Percentiles rank a stretch among this genome's conserved stretches.
These are phyloP conservation scores for Urocynchramus pylzowi DNA, from an alignment of 2,113 vertebrate species.

Conservation along the genomic window DNA sequence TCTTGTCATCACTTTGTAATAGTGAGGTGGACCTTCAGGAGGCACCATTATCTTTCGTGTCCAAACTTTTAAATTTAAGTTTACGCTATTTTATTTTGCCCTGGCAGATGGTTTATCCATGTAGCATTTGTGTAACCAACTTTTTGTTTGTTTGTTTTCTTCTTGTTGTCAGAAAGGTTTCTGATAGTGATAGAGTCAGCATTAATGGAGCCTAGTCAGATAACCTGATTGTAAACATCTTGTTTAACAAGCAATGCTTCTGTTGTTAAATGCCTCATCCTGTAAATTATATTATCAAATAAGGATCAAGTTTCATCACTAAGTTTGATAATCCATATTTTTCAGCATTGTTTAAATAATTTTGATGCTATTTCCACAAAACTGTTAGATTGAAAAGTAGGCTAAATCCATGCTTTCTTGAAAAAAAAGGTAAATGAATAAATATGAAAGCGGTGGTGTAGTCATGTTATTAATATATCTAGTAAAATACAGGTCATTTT, in stretches of 20 bases:
- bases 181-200: neutral
- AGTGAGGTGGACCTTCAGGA: neutral
- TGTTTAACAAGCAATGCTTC: neutral
- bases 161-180: neutral
- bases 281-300: neutral
- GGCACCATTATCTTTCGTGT: neutral
- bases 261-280: neutral
- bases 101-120: neutral
- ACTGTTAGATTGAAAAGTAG: neutral
- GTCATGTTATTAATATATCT: neutral
- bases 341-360: neutral
- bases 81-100: rapidly evolving
- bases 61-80: neutral
- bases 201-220: neutral
- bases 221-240: neutral
- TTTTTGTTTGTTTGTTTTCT: neutral
- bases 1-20: neutral
- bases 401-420: neutral
- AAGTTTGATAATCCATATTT: neutral
- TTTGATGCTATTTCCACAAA: neutral
- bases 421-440: neutral
- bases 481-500: neutral
- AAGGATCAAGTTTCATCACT: neutral
- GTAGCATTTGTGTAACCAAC: neutral
- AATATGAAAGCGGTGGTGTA: neutral